Base-by-base conservation (phyloP, 2,888 invertebrate genomes). In the Epinotia nisella region DNA sequence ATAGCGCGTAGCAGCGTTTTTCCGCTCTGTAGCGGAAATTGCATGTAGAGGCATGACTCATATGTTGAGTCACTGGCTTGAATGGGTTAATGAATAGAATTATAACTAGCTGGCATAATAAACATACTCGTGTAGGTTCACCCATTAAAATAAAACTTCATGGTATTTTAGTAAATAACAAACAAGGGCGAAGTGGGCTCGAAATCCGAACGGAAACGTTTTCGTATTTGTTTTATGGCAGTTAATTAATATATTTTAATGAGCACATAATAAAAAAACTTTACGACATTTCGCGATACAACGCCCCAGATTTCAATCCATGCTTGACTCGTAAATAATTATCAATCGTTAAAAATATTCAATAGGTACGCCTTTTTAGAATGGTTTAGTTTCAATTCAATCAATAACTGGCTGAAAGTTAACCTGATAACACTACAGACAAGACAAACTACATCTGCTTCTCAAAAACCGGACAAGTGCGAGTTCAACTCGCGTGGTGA, bases 141-240 rank as follows among this genome's bases (percentile, higher is more conserved):
- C 11, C 60, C 29, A 55, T 61, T 67, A 67, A 60, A 71, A 60
- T 67, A 24, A 61, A 67, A 60, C 35, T 67, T 67, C 53, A 53
- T 60, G 53, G 65, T 49, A 51, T 53, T 70, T 71, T 61, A 72
- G 67, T 19, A 49, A 60, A 4, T 60, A 39, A 53, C 66, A 61
- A 72, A 71, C 60, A 66, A 71, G 66, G 41, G 35, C 56, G 39
- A 70, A 70, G 61, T 41, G 70, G 70, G 19, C 19, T 70, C 60
- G 45, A 55, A 61, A 51, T 7, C 9, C 13, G 56, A 72, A 72
- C 55, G 67, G 67, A 81, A 84, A 81, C 77, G 62, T 76, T 75
- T 64, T 85, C 78, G 75, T 83, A 83, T 87, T 83, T 84, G 84
- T 84, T 85, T 82, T 83, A 79, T 67, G 72, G 45, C 17, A 62